Base-by-base conservation (phyloP, 92 coral and sea anemone genomes). In the Diadumene lineata region DNA sequence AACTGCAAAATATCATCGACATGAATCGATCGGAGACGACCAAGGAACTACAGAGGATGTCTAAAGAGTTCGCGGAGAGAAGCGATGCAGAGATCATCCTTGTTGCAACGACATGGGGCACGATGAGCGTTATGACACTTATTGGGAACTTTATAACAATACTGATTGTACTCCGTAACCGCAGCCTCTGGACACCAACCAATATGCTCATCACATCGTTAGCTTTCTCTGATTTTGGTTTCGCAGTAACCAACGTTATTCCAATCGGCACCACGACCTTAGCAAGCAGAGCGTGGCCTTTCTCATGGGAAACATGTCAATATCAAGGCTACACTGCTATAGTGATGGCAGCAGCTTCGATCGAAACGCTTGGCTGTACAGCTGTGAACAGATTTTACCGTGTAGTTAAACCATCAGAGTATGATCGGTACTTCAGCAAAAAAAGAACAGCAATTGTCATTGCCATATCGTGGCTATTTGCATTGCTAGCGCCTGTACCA, bases 321-420 rank as follows among this genome's bases (percentile, higher is more conserved):
- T 65, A 60, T 55, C 78, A 88, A 62, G 89, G 93, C 13, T 88
- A 43, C 66, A 48, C 67, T 21, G 74, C 66, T 23, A 50, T 80
- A 19, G 50, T 76, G 9, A 28, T 88, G 50, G 86, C 75, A 0
- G 68, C 81, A 51, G 82, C 89, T 0, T 88, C 93, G 11, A 76
- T 68, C 19, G 89, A 88, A 62, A 88, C 93, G 1, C 66, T 84
- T 27, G 82, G 81, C 26, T 31, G 63, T 31, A 88, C 76, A 67
- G 93, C 93, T 18, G 74, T 81, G 29, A 88, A 88, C 48, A 33
- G 93, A 17, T 88, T 70, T 63, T 76, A 56, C 31, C 66, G 88
- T 1, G 75, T 87, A 19, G 88, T 87, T 28, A 79, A 66, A 43
- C 48, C 48, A 13, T 38, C 48, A 13, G 48, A 38, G 48, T 38